Percentiles rank a stretch among this genome's conserved stretches.
phyloP scores from a whole-genome alignment of 2,797 vertebrate species.

The Labeo calbasu region DNA sequence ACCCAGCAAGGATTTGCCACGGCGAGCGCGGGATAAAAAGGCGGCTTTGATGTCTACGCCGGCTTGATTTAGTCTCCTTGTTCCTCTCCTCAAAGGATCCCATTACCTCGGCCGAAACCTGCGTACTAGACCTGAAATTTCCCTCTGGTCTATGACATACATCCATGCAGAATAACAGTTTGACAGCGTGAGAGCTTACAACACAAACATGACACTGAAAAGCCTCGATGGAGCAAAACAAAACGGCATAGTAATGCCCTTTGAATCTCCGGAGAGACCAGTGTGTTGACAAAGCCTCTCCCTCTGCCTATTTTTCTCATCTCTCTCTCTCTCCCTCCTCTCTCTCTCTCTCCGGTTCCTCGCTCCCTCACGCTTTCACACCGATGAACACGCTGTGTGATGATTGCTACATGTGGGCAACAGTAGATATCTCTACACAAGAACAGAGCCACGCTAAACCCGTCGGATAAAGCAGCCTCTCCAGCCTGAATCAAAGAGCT shows the following conservation, averaged over 20 bases:
- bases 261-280: conserved; percentile 68
- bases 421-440: conserved; percentile 68
- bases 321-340: conserved; percentile 57
- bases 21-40: conserved; percentile 35
- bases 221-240: conserved; percentile 9
- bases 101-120: conserved; percentile 18
- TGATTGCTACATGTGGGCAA: conserved; percentile 76
- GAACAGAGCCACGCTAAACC: conserved; percentile 51
- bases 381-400: conserved; percentile 69
- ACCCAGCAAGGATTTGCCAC: conserved; percentile 33
- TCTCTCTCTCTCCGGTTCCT: conserved; percentile 52
- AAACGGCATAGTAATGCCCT: conserved; percentile 26
- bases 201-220: conserved; percentile 40
- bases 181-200: not conserved
- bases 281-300: conserved; percentile 64
- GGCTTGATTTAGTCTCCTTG: conserved; percentile 9
- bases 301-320: conserved; percentile 59
- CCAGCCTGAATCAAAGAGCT: conserved; percentile 47
- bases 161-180: conserved; percentile 25
- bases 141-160: conserved; percentile 5
- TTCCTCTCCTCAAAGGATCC: conserved; percentile 39
- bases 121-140: conserved; percentile 5
- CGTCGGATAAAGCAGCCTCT: conserved; percentile 30
- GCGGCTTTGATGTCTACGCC: conserved; percentile 38
- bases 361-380: conserved; percentile 70